Percentiles rank a stretch among this genome's conserved stretches.
Evolutionary conservation across 2,797 vertebrate species (phyloP).

Genomic region (Acanthis flammea): DNA sequence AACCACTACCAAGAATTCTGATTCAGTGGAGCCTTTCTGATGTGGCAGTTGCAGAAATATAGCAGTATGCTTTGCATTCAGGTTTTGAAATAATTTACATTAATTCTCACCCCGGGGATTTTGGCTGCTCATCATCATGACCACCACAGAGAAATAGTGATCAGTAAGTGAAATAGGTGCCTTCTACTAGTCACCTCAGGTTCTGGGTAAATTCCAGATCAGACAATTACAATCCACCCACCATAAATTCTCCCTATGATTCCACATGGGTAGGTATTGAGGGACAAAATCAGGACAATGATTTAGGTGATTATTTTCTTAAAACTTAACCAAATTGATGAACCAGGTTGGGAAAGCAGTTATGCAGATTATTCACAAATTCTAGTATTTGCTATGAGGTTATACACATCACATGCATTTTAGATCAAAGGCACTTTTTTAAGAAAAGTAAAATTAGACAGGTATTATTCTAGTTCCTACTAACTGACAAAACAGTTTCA

Average conservation of each 20-base stretch:
- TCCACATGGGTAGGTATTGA: neutral
- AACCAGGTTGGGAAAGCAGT: neutral
- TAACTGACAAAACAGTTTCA: neutral
- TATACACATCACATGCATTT: neutral
- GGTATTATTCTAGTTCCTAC: neutral
- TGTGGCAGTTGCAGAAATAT: neutral
- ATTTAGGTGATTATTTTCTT: conserved; percentile 2
- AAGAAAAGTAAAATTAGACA: neutral
- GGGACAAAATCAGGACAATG: neutral
- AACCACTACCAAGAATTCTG: neutral
- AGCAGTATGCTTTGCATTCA: neutral
- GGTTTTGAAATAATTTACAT: neutral
- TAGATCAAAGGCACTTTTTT: neutral
- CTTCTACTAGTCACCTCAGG: neutral
- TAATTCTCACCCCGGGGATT: conserved; percentile 12
- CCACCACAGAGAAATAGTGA: neutral
- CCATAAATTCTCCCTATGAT: neutral
- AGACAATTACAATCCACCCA: conserved; percentile 2
- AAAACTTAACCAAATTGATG: neutral
- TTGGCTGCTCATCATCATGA: conserved; percentile 1
- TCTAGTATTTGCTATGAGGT: neutral
- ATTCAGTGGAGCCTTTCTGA: neutral
- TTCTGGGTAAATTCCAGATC: conserved; percentile 1
- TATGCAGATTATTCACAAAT: neutral
- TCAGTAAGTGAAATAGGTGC: neutral